phyloP scores from a whole-genome alignment of 2,113 vertebrate genomes.

The Clarias macrocephalus region DNA sequence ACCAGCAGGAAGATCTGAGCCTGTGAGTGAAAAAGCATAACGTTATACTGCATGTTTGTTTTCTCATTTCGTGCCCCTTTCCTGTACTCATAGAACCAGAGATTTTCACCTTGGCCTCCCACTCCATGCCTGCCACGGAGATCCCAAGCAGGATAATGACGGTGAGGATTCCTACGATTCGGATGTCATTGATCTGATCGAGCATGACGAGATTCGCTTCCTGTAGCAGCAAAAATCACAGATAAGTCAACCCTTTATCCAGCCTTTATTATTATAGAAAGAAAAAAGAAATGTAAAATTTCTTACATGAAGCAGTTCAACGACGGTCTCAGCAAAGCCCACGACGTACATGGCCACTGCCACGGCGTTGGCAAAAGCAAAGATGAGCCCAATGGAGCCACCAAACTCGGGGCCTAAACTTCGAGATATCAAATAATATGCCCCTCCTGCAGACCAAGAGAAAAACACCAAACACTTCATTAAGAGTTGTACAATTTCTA shows the following conservation, averaged over 20 bases:
- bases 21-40: constrained; percentile 60
- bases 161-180: constrained; percentile 93
- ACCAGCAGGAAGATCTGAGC: constrained; percentile 94
- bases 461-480: neutral
- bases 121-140: constrained; percentile 98
- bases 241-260: neutral
- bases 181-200: constrained; percentile 85
- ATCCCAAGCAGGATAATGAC: constrained; percentile 90
- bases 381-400: constrained; percentile 95
- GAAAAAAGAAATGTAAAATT: neutral
- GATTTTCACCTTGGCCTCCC: constrained; percentile 91
- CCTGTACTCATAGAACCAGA: neutral
- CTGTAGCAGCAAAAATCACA: constrained; percentile 61
- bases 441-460: constrained; percentile 77
- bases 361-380: constrained; percentile 97
- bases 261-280: neutral
- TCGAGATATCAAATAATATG: constrained; percentile 96
- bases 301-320: constrained; percentile 87
- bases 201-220: constrained; percentile 81
- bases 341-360: constrained; percentile 99
- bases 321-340: constrained; percentile 95
- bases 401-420: constrained; percentile 97
- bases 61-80: neutral
- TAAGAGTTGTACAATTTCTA: neutral
- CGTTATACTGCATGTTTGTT: neutral